Conservation (phyloP, 2,888 invertebrate genomes). For the Bellardia pandia region DNA sequence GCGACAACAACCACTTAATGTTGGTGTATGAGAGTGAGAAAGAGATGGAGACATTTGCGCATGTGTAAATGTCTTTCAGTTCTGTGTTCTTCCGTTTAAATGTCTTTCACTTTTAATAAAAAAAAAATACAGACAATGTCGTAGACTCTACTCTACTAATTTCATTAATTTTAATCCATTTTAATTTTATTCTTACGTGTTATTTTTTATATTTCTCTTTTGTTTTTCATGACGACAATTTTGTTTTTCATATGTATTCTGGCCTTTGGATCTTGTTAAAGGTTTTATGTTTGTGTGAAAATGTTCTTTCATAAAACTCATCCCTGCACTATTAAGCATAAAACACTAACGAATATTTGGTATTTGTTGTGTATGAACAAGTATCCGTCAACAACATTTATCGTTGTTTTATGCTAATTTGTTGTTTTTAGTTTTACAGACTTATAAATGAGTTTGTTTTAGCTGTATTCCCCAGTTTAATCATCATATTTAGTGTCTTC, state of each 20-base stretch:
- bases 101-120: constrained; percentile 38
- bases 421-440: not conserved
- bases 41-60: constrained; percentile 9
- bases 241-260: constrained; percentile 29
- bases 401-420: constrained; percentile 72
- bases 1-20: constrained; percentile 45
- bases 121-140: not conserved
- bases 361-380: constrained; percentile 1
- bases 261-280: constrained; percentile 12
- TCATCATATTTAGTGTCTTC: constrained; percentile 60
- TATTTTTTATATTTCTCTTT: constrained; percentile 6
- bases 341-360: not conserved
- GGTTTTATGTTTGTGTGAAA: constrained; percentile 43
- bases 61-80: constrained; percentile 25
- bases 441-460: constrained; percentile 17
- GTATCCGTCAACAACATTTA: constrained; percentile 71
- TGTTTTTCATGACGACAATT: constrained; percentile 52
- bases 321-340: not conserved
- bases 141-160: not conserved
- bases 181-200: constrained; percentile 16
- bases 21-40: constrained; percentile 1
- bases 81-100: not conserved
- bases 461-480: constrained; percentile 39
- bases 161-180: constrained; percentile 49
- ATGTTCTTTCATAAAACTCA: constrained; percentile 28